Conservation (phyloP, 1,140 invertebrate genomes). For the Drosophila mauritiana region DNA sequence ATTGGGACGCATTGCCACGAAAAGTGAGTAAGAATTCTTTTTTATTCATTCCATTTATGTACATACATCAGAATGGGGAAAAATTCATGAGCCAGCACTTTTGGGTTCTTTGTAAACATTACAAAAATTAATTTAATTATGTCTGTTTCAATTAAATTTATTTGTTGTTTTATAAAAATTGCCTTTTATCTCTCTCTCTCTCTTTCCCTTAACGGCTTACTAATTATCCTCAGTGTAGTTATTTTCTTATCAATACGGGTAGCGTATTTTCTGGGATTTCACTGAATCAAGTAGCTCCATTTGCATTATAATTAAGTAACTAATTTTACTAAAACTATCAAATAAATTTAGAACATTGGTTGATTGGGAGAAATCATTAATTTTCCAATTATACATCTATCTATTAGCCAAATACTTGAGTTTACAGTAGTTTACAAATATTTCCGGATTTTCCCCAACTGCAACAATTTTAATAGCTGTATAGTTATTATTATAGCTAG, state of each 20-base stretch:
- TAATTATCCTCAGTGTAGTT: not conserved
- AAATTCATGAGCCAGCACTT: not conserved
- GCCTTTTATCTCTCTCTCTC: too few relatives aligned
- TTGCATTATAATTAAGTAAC: too few relatives aligned
- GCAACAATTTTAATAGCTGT: too few relatives aligned
- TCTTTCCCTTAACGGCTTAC: not conserved
- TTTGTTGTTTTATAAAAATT: not conserved
- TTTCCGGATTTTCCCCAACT: not conserved
- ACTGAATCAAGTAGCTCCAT: not conserved
- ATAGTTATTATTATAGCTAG: not conserved
- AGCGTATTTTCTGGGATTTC: not conserved
- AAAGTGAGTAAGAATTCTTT: conserved; percentile 33
- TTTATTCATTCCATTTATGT: conserved; percentile 3
- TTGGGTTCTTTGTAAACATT: not conserved
- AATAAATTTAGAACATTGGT: too few relatives aligned
- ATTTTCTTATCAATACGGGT: not conserved
- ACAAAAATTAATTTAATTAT: not conserved
- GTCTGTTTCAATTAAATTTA: not conserved
- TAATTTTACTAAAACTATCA: too few relatives aligned
- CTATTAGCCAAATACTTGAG: too few relatives aligned
- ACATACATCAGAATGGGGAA: conserved; percentile 2
- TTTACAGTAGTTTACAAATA: not conserved
- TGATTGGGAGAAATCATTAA: too few relatives aligned
- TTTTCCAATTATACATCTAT: too few relatives aligned
- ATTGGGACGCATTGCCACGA: conserved; percentile 30